phyloP scores from a whole-genome alignment of 1,140 invertebrate species.

The Vollenhovia emeryi region DNA sequence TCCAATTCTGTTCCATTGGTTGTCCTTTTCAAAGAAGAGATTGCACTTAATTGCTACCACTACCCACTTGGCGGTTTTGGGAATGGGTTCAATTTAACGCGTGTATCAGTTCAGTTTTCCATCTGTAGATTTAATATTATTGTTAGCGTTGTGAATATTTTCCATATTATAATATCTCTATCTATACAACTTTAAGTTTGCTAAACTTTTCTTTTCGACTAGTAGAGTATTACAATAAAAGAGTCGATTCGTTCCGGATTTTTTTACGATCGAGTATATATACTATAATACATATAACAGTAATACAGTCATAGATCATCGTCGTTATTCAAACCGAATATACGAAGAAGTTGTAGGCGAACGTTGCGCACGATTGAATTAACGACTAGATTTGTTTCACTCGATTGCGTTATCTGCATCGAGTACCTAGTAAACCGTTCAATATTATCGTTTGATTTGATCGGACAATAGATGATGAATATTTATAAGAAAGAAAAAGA shows the following conservation, averaged over 20 bases:
- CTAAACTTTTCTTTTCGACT: constrained; percentile 18
- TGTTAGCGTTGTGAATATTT: too few species aligned
- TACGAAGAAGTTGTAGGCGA: neutral
- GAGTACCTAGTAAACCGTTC: constrained; percentile 11
- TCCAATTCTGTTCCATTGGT: too few species aligned
- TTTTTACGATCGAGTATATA: constrained; percentile 28
- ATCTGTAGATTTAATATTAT: too few species aligned
- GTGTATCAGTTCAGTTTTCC: too few species aligned
- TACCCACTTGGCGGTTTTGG: too few species aligned
- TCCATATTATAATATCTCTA: too few species aligned
- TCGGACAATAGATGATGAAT: neutral
- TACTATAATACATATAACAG: neutral
- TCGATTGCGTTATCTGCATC: constrained; percentile 1
- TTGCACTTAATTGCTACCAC: too few species aligned
- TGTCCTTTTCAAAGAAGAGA: too few species aligned
- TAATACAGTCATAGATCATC: neutral
- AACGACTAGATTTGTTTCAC: neutral
- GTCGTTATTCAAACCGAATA: constrained; percentile 9
- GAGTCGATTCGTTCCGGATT: neutral
- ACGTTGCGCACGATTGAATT: constrained; percentile 1
- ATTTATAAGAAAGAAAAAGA: neutral
- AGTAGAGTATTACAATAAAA: neutral
- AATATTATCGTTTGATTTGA: neutral
- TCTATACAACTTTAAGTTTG: too few species aligned
- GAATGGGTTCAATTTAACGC: too few species aligned